A percentile compares a stretch with the other conserved stretches of the same genome.
phyloP scores from a whole-genome alignment of 2,113 vertebrate species.

The Protobothrops flavoviridis region DNA sequence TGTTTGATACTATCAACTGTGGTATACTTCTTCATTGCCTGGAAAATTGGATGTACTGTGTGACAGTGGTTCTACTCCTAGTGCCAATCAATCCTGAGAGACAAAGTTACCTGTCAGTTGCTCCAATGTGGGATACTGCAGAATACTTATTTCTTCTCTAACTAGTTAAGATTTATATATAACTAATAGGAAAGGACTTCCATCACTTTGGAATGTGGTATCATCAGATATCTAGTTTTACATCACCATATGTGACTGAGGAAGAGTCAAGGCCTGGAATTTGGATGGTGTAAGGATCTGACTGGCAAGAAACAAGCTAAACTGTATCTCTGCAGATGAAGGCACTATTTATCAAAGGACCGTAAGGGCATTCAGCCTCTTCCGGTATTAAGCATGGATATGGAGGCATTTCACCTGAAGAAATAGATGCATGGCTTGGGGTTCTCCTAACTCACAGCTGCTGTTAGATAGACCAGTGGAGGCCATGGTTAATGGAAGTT shows the following conservation, averaged over 20 bases:
- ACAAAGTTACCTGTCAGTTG: not conserved
- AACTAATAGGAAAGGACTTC: not conserved
- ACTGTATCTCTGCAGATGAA: not conserved
- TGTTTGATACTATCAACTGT: not conserved
- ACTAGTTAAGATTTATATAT: not conserved
- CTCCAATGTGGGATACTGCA: not conserved
- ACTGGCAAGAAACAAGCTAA: not conserved
- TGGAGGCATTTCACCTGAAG: not conserved
- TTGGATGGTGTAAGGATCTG: not conserved
- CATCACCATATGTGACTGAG: not conserved
- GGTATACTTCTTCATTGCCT: not conserved
- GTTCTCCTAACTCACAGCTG: not conserved
- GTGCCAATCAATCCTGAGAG: not conserved
- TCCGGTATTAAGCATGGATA: not conserved
- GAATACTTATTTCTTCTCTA: not conserved
- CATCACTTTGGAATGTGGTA: not conserved
- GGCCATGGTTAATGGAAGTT: not conserved
- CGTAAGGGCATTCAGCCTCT: not conserved
- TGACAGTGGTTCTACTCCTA: not conserved
- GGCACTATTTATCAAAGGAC: not conserved
- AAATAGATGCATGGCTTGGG: not conserved
- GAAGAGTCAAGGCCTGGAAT: not conserved
- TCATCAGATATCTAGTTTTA: not conserved
- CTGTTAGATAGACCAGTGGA: not conserved
- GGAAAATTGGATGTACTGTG: not conserved